Conservation (phyloP, 2,797 vertebrate species). For the Sebastes flavidus region DNA sequence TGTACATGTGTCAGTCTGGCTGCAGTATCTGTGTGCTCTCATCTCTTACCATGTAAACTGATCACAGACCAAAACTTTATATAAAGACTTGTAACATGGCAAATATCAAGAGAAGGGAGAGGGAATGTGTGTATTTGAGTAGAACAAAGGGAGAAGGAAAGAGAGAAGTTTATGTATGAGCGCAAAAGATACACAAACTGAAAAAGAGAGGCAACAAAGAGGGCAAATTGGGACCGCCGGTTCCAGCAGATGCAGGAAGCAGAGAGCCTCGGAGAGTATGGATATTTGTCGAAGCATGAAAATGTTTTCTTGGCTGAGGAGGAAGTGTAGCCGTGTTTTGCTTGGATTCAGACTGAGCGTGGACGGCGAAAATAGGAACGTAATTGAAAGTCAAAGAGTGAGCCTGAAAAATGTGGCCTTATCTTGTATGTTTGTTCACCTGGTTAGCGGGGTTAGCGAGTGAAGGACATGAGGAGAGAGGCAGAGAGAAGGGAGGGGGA, state of each 20-base stretch:
- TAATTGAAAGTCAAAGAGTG: constrained; percentile 72
- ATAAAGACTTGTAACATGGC: neutral
- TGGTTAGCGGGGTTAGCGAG: constrained; percentile 78
- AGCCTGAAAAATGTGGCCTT: constrained; percentile 74
- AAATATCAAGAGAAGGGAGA: neutral
- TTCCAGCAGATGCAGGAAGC: constrained; percentile 49
- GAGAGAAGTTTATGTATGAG: constrained; percentile 3
- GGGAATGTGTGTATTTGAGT: neutral
- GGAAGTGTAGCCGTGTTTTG: constrained; percentile 69
- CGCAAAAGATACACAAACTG: neutral
- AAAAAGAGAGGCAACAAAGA: constrained; percentile 30
- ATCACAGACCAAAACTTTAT: neutral
- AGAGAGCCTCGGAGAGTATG: constrained; percentile 24
- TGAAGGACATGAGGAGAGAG: constrained; percentile 57
- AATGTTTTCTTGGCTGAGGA: constrained; percentile 66
- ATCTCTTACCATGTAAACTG: neutral
- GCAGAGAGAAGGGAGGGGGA: neutral
- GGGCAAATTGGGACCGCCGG: constrained; percentile 11
- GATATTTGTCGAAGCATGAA: constrained; percentile 63
- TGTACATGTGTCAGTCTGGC: neutral
- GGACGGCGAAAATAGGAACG: constrained; percentile 57
- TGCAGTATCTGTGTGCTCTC: neutral
- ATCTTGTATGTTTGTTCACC: constrained; percentile 85
- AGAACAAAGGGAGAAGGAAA: neutral
- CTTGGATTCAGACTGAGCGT: constrained; percentile 57